phyloP scores from a whole-genome alignment of 2,888 invertebrate genomes.

The Tyria jacobaeae region DNA sequence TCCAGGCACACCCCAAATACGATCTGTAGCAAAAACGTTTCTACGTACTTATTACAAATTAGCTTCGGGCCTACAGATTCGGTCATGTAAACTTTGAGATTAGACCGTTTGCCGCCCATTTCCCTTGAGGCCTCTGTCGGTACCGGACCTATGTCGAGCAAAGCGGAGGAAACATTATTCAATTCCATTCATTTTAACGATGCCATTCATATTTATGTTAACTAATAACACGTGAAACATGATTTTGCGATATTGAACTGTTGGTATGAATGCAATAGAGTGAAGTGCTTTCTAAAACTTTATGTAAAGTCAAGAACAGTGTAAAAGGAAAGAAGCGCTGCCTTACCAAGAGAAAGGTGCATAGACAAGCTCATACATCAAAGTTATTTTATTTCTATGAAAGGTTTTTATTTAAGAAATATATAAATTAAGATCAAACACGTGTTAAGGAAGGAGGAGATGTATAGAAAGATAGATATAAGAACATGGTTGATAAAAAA shows the following conservation, averaged over 20 bases:
- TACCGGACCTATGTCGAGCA: slow-evolving; percentile 20
- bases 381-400: not conserved
- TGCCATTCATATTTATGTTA: slow-evolving; percentile 9
- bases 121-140: slow-evolving; percentile 23
- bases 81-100: slow-evolving; percentile 32
- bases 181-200: slow-evolving; percentile 24
- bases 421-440: not conserved
- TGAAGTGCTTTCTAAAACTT: not conserved
- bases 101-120: slow-evolving; percentile 29
- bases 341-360: not conserved
- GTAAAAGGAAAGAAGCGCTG: not conserved
- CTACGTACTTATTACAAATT: slow-evolving; percentile 40
- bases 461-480: too few species aligned
- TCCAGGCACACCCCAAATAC: slow-evolving; percentile 20
- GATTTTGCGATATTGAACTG: not conserved
- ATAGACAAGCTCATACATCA: not conserved
- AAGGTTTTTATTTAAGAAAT: not conserved
- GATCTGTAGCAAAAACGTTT: slow-evolving; percentile 28
- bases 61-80: slow-evolving; percentile 26
- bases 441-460: not conserved
- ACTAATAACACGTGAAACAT: not conserved
- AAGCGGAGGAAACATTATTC: slow-evolving; percentile 25
- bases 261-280: not conserved
- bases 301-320: not conserved
- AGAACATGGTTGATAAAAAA: too few species aligned